phyloP scores from a whole-genome alignment of 2,888 invertebrate genomes.

The Phyllotreta striolata region DNA sequence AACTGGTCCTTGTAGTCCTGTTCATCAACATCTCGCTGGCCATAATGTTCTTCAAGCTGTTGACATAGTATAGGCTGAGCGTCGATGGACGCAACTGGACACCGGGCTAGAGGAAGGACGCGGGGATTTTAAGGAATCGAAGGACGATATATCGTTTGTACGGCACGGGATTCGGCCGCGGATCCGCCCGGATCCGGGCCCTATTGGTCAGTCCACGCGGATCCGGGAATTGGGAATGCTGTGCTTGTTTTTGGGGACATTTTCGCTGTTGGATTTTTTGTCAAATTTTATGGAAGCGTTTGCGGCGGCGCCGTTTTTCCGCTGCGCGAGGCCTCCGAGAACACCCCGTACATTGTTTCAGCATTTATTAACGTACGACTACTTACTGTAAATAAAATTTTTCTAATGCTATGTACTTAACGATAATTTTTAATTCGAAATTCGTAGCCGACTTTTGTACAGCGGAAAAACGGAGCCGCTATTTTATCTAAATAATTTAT shows the following conservation, averaged over 20 bases:
- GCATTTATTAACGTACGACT: neutral
- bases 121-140: conserved; percentile 38
- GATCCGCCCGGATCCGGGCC: conserved; percentile 11
- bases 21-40: conserved; percentile 94
- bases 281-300: conserved; percentile 57
- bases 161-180: conserved; percentile 30
- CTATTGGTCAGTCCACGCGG: conserved; percentile 18
- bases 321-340: conserved; percentile 16
- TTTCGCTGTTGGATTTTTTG: conserved; percentile 60
- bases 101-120: conserved; percentile 23
- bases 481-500: conserved; percentile 43
- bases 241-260: conserved; percentile 54
- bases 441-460: conserved; percentile 9
- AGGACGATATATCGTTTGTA: conserved; percentile 43
- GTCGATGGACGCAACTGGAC: conserved; percentile 47
- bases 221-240: conserved; percentile 41
- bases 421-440: neutral
- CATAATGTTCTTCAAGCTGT: conserved; percentile 94
- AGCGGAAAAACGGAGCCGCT: conserved; percentile 44
- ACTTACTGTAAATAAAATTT: neutral
- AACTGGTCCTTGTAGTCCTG: conserved; percentile 91
- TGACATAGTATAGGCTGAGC: conserved; percentile 82
- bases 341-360: neutral
- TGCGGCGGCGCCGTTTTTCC: conserved; percentile 52
- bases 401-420: neutral